Conservation (phyloP, 2,113 vertebrate species). For the Anarrhichthys ocellatus region DNA sequence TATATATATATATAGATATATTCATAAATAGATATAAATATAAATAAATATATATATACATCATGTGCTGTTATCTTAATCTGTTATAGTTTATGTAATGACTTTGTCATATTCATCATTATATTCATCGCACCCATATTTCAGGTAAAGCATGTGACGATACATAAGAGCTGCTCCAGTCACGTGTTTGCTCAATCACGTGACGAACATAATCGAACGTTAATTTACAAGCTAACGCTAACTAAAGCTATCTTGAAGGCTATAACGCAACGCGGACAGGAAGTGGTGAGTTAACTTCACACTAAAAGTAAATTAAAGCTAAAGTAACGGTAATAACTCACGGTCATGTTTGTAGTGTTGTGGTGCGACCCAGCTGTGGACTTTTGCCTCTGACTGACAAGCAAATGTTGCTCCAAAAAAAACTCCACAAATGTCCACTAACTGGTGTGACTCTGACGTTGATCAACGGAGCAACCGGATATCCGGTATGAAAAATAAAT, state of each 20-base stretch:
- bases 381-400: not conserved
- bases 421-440: not conserved
- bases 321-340: not conserved
- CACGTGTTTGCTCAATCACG: no score
- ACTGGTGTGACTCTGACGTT: not conserved
- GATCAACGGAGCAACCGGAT: not conserved
- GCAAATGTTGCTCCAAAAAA: not conserved
- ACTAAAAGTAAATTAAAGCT: not conserved
- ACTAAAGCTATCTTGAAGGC: not conserved
- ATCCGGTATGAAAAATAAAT: conserved; percentile 35
- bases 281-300: not conserved
- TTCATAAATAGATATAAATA: no score
- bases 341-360: conserved; percentile 56
- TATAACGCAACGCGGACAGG: not conserved
- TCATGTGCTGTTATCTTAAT: no score
- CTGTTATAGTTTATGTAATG: no score
- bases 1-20: no score
- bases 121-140: no score
- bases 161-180: no score
- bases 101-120: no score
- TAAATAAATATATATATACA: no score
- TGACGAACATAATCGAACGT: no score
- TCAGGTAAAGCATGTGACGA: no score
- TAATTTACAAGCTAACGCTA: not conserved
- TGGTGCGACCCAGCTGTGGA: not conserved